These are phyloP conservation scores for Armadillidium nasatum DNA, from an alignment of 1,140 invertebrate genomes.

Conservation along the genomic window DNA sequence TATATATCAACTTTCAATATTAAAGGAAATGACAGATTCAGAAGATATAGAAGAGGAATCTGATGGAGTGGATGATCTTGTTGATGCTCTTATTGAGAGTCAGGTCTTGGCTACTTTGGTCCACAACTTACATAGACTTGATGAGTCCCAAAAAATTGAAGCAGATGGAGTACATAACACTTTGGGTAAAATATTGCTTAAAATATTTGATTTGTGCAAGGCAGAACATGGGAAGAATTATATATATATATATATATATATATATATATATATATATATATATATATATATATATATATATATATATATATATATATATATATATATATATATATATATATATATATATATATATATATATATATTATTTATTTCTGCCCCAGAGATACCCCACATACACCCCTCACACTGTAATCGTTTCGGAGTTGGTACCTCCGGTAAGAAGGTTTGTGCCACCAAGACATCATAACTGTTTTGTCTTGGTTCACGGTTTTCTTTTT, in stretches of 20 bases:
- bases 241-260: too few species aligned
- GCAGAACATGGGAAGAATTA: too few species aligned
- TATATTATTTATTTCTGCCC: too few species aligned
- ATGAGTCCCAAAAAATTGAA: constrained; percentile 92
- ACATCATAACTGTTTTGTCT: too few species aligned
- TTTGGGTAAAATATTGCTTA: constrained; percentile 53
- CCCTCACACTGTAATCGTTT: too few species aligned
- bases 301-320: not conserved
- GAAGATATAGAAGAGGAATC: constrained; percentile 83
- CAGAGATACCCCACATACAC: too few species aligned
- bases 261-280: not conserved
- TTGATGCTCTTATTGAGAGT: constrained; percentile 74
- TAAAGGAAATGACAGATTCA: constrained; percentile 76
- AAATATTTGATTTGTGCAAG: too few species aligned
- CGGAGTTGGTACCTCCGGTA: too few species aligned
- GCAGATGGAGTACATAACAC: constrained; percentile 94
- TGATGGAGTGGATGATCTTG: constrained; percentile 56
- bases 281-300: not conserved
- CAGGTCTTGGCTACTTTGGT: constrained; percentile 87
- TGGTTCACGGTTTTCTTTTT: too few species aligned
- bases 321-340: not conserved
- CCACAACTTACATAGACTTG: constrained; percentile 87
- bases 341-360: not conserved
- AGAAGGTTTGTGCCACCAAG: too few species aligned
- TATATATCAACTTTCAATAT: too few species aligned